phyloP scores from a whole-genome alignment of 1,140 invertebrate species.

The Copidosoma floridanum region DNA sequence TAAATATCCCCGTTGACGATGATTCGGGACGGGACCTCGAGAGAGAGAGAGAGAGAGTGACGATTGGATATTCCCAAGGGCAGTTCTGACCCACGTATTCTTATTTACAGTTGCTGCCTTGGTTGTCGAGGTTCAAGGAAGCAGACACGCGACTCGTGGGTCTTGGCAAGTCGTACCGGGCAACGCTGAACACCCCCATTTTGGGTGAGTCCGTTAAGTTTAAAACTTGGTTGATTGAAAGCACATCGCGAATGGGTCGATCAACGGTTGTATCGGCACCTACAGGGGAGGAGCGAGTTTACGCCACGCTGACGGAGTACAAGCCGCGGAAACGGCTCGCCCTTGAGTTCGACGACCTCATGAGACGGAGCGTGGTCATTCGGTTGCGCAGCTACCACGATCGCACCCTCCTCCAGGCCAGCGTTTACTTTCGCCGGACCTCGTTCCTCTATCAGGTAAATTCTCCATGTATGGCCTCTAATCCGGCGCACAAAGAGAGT shows the following conservation, averaged over 20 bases:
- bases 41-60: no score
- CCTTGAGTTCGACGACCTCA: conserved; percentile 38
- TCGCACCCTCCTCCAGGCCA: conserved; percentile 36
- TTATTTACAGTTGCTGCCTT: conserved; percentile 36
- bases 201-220: conserved; percentile 32
- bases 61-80: no score
- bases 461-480: no score
- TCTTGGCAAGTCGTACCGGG: conserved; percentile 37
- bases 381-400: conserved; percentile 35
- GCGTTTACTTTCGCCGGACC: conserved; percentile 31
- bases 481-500: no score
- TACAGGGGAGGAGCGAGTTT: conserved; percentile 34
- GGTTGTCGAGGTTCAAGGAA: conserved; percentile 40
- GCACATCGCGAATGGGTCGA: conserved; percentile 1
- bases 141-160: conserved; percentile 36
- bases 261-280: neutral
- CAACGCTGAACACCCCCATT: conserved; percentile 32
- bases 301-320: conserved; percentile 36
- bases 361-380: conserved; percentile 40
- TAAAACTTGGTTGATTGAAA: no score
- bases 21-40: no score
- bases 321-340: conserved; percentile 33
- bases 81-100: neutral
- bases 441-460: conserved; percentile 42
- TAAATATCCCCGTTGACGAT: no score